These are phyloP conservation scores for Nannobrachium achirus DNA, from an alignment of 2,113 vertebrate genomes.

Conservation along the genomic window DNA sequence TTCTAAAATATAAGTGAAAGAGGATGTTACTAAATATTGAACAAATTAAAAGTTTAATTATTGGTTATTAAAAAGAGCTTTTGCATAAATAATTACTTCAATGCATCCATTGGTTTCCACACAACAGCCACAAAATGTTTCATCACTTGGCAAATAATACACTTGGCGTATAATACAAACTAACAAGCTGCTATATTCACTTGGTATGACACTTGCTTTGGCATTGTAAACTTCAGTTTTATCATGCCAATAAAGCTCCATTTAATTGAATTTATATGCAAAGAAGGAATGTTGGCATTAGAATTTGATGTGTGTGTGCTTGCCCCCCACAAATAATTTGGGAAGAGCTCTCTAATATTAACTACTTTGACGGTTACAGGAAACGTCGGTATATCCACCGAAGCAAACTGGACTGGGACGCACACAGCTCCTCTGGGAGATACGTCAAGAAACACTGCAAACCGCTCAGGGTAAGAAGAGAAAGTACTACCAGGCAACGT, in stretches of 20 bases:
- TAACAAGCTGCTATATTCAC: too few relatives aligned
- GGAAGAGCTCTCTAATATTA: neutral
- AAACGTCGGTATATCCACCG: conserved; percentile 89
- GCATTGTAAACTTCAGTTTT: too few relatives aligned
- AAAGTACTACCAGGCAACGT: neutral
- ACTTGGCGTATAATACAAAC: too few relatives aligned
- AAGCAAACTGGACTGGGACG: conserved; percentile 91
- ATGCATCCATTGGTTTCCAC: too few relatives aligned
- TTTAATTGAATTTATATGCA: too few relatives aligned
- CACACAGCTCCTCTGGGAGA: conserved; percentile 87
- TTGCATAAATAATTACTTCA: too few relatives aligned
- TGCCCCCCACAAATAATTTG: neutral
- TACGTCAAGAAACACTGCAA: conserved; percentile 92
- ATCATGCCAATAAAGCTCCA: too few relatives aligned
- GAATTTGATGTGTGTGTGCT: too few relatives aligned
- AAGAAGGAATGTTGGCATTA: too few relatives aligned
- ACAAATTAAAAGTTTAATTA: neutral
- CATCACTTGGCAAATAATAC: too few relatives aligned
- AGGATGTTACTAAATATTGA: neutral
- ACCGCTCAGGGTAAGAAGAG: conserved; percentile 86
- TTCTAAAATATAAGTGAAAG: neutral
- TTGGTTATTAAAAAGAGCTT: too few relatives aligned
- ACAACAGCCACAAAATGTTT: neutral
- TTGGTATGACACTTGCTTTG: too few relatives aligned
- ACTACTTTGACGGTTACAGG: conserved; percentile 61